phyloP scores from a whole-genome alignment of 2,113 vertebrate species.

The Thinocorus orbignyianus region DNA sequence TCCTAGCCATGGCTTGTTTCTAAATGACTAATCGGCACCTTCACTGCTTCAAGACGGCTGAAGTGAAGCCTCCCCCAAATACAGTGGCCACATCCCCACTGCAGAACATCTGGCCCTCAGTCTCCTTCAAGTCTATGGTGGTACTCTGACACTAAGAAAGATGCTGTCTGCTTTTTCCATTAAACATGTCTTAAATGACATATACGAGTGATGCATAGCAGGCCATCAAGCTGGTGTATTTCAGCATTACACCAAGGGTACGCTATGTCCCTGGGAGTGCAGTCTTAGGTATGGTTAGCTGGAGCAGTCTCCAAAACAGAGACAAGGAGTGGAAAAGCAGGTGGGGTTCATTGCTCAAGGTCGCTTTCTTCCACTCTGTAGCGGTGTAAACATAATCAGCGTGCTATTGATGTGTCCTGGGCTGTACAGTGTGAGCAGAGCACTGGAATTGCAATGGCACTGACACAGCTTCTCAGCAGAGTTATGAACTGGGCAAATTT shows the following conservation, averaged over 20 bases:
- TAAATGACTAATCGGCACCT: not conserved
- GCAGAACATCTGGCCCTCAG: not conserved
- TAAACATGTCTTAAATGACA: not conserved
- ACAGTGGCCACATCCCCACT: not conserved
- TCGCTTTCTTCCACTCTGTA: not conserved
- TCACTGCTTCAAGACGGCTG: not conserved
- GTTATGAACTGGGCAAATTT: not conserved
- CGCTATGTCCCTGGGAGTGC: too few relatives aligned
- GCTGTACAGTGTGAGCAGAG: not conserved
- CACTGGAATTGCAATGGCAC: not conserved
- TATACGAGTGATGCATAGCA: not conserved
- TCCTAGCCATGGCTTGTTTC: not conserved
- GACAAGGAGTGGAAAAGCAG: not conserved
- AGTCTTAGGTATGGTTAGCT: not conserved
- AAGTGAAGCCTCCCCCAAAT: accelerated
- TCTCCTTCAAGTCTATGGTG: not conserved
- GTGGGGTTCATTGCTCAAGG: not conserved
- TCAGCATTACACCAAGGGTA: not conserved
- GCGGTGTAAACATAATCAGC: not conserved
- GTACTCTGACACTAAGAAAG: not conserved
- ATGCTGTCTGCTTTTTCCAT: not conserved
- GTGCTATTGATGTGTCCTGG: not conserved
- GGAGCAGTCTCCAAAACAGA: not conserved
- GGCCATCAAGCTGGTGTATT: not conserved
- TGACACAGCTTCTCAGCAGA: not conserved